phyloP scores from a whole-genome alignment of 2,113 vertebrate species.

The Symphodus melops region DNA sequence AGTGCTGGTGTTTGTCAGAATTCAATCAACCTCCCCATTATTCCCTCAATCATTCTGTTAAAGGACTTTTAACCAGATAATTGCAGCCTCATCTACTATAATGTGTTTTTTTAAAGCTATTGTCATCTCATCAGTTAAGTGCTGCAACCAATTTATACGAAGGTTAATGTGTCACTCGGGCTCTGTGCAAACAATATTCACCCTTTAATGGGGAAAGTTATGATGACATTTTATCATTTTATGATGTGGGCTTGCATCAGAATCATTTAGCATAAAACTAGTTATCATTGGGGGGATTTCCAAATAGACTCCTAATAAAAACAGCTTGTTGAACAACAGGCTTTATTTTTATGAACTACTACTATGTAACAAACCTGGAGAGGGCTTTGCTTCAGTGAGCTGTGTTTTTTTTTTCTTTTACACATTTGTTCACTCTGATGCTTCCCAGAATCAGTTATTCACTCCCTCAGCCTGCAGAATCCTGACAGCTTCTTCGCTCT shows the following conservation, averaged over 20 bases:
- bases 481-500: constrained; percentile 52
- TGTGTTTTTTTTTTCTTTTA: constrained; percentile 44
- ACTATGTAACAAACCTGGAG: constrained; percentile 21
- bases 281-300: constrained; percentile 16
- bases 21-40: constrained; percentile 61
- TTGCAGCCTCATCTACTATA: constrained; percentile 49
- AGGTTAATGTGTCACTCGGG: constrained; percentile 47
- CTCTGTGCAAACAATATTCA: constrained; percentile 49
- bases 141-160: constrained; percentile 53
- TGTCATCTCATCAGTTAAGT: constrained; percentile 69
- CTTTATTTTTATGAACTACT: constrained; percentile 26
- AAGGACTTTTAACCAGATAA: constrained; percentile 62
- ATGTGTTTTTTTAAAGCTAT: constrained; percentile 47
- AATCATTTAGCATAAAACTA: constrained; percentile 29
- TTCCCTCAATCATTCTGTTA: constrained; percentile 43
- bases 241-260: constrained; percentile 10
- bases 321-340: constrained; percentile 10
- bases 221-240: constrained; percentile 49
- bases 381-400: constrained; percentile 24
- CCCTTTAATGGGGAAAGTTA: constrained; percentile 20
- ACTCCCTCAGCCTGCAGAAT: constrained; percentile 44
- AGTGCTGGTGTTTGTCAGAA: constrained; percentile 48
- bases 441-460: constrained; percentile 54
- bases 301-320: not conserved
- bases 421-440: constrained; percentile 59